phyloP scores from a whole-genome alignment of 2,888 invertebrate species.

The Neoaliturus tenellus region DNA sequence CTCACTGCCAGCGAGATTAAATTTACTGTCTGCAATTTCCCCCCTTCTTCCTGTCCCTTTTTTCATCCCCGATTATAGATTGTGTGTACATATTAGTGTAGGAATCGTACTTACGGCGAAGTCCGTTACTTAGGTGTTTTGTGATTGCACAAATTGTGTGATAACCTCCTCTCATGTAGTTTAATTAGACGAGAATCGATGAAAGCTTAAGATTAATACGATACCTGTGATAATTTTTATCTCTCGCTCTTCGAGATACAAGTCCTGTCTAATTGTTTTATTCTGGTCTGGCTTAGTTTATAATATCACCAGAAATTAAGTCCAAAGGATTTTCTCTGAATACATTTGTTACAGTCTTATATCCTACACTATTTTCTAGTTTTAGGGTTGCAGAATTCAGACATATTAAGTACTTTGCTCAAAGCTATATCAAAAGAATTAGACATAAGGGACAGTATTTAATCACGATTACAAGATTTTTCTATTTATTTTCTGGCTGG shows the following conservation, averaged over 20 bases:
- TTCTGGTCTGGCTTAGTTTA: neutral
- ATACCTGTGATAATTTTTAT: constrained; percentile 46
- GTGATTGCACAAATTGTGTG: constrained; percentile 46
- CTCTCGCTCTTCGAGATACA: neutral
- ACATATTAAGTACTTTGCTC: neutral
- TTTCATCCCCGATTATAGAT: neutral
- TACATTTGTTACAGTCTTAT: too few relatives aligned
- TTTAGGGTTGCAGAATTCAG: neutral
- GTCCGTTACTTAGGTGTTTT: neutral
- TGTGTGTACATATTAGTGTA: constrained; percentile 28
- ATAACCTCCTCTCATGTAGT: constrained; percentile 29
- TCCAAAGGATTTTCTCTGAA: too few relatives aligned
- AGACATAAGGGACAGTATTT: neutral
- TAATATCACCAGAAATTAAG: too few relatives aligned
- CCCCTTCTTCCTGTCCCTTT: neutral
- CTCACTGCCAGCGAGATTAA: constrained; percentile 43
- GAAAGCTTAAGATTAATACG: constrained; percentile 18
- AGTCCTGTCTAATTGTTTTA: constrained; percentile 17
- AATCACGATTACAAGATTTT: too few relatives aligned
- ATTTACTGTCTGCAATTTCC: constrained; percentile 3
- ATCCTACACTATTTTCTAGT: too few relatives aligned
- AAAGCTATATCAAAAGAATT: neutral
- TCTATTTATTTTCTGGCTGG: too few relatives aligned
- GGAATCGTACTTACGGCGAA: constrained; percentile 9
- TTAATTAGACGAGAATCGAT: constrained; percentile 2